Percentiles rank a stretch among this genome's conserved stretches.
These are phyloP conservation scores for Lamproptera curius DNA, from an alignment of 2,888 invertebrate genomes.

Conservation along the genomic window DNA sequence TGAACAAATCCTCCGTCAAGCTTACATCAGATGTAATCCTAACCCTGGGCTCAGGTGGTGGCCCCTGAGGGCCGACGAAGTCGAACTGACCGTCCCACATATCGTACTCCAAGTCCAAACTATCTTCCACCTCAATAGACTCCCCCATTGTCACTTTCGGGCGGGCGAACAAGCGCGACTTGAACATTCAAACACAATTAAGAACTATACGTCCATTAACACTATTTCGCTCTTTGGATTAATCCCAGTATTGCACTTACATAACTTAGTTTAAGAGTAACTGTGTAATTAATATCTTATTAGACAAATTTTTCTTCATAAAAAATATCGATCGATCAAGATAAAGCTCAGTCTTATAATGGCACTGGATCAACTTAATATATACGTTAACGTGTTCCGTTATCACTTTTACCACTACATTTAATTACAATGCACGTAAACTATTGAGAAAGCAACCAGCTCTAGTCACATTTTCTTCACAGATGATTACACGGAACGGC, in stretches of 20 bases:
- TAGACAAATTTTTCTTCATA: constrained; percentile 43
- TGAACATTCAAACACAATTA: constrained; percentile 59
- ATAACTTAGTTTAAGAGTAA: constrained; percentile 37
- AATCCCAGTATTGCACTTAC: constrained; percentile 60
- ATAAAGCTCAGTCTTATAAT: constrained; percentile 58
- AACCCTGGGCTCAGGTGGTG: constrained; percentile 49
- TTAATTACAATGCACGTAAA: constrained; percentile 14
- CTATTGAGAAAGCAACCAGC: constrained; percentile 31
- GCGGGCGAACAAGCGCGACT: constrained; percentile 66
- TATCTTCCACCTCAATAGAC: constrained; percentile 71
- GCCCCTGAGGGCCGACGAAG: constrained; percentile 82
- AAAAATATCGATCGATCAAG: constrained; percentile 55
- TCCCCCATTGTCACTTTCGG: constrained; percentile 67
- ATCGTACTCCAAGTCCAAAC: constrained; percentile 88
- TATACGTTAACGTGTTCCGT: constrained; percentile 1
- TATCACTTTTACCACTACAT: constrained; percentile 12
- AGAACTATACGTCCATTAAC: constrained; percentile 30
- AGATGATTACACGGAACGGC: constrained; percentile 28
- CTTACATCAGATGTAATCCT: constrained; percentile 63
- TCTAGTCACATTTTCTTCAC: constrained; percentile 53
- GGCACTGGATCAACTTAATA: constrained; percentile 38
- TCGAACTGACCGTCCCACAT: constrained; percentile 95
- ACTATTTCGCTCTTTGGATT: constrained; percentile 56
- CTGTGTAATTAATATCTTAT: constrained; percentile 34
- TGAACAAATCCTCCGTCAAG: constrained; percentile 68